A percentile compares a stretch with the other conserved stretches of the same genome.
Evolutionary conservation across 1,140 invertebrate species (phyloP).

Genomic region (Teleopsis dalmanni): DNA sequence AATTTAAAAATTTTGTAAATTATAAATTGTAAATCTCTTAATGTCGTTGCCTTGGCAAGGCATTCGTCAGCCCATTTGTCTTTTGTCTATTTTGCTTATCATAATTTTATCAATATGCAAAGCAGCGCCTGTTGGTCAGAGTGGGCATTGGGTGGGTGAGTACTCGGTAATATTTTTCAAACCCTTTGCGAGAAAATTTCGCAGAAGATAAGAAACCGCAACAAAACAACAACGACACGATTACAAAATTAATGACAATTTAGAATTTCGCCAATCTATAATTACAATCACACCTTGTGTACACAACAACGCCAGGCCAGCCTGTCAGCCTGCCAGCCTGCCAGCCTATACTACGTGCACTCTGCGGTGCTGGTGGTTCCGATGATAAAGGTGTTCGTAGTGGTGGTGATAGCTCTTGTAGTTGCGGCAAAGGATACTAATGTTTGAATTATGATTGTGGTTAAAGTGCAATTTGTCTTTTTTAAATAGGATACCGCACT

Average conservation of each 20-base stretch:
- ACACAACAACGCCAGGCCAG: too few species aligned
- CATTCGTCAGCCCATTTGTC: slow-evolving; percentile 4
- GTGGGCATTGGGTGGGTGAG: too few species aligned
- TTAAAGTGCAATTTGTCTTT: slow-evolving; percentile 35
- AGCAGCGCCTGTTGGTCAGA: too few species aligned
- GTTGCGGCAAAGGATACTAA: neutral
- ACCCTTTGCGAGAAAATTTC: neutral
- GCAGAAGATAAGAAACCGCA: neutral
- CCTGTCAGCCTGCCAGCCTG: neutral
- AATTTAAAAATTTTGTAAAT: too few species aligned
- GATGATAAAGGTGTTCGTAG: neutral
- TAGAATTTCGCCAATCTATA: slow-evolving; percentile 41
- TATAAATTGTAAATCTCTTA: too few species aligned
- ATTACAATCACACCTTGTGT: slow-evolving; percentile 28
- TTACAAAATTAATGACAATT: slow-evolving; percentile 41
- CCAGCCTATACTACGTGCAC: neutral
- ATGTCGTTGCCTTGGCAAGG: neutral
- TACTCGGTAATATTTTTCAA: too few species aligned
- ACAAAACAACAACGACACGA: neutral
- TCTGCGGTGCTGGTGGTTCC: neutral
- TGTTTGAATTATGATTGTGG: slow-evolving; percentile 35
- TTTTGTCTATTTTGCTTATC: slow-evolving; percentile 5
- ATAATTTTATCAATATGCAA: slow-evolving; percentile 2
- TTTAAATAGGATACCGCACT: slow-evolving; percentile 11
- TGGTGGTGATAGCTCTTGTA: neutral